Percentiles rank a stretch among this genome's conserved stretches.
Conservation (phyloP, 2,113 vertebrate genomes). For the Hydrochoerus hydrochaeris region DNA sequence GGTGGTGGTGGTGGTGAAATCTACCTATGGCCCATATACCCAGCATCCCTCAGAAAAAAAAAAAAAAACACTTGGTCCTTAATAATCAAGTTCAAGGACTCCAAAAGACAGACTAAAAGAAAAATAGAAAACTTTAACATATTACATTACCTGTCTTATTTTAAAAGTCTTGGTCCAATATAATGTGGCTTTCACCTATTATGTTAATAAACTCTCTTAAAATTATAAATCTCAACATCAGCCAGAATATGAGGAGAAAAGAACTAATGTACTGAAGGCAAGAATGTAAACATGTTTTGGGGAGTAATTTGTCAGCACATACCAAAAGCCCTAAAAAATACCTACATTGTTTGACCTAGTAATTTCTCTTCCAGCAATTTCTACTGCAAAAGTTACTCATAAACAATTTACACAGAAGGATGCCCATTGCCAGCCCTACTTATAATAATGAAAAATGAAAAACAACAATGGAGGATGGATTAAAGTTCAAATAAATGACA, state of each 20-base stretch:
- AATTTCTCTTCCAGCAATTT: background rate
- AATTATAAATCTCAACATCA: background rate
- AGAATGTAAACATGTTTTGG: background rate
- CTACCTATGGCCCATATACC: background rate
- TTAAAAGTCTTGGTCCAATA: constrained; percentile 18
- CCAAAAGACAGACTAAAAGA: background rate
- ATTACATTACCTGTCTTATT: background rate
- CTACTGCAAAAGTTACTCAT: background rate
- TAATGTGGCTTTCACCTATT: background rate
- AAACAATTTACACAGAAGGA: background rate
- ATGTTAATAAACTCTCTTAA: background rate
- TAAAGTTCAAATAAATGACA: background rate
- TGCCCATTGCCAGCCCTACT: background rate
- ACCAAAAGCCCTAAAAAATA: background rate
- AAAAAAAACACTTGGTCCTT: background rate
- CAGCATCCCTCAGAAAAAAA: background rate
- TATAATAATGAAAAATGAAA: background rate
- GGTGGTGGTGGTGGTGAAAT: background rate
- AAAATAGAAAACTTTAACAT: background rate
- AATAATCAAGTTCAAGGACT: background rate
- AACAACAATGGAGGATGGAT: background rate
- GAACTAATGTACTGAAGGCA: rapidly evolving
- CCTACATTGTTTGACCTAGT: background rate
- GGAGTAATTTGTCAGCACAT: background rate
- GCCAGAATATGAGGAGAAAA: background rate